phyloP scores from a whole-genome alignment of 1,140 invertebrate species.

The Aphis craccivora region DNA sequence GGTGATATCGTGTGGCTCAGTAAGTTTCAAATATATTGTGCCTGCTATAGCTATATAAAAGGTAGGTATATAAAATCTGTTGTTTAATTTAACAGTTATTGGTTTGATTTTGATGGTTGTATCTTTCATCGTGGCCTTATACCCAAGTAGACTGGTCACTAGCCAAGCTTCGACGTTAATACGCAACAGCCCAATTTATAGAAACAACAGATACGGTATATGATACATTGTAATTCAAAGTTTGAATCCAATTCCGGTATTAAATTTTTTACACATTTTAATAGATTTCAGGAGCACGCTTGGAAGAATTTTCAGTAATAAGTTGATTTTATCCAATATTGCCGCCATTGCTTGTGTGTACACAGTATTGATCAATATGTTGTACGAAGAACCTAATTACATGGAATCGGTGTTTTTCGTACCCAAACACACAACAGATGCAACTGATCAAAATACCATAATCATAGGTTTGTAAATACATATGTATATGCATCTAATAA shows the following conservation, averaged over 20 bases:
- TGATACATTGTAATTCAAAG: neutral
- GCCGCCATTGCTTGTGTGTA: slow-evolving; percentile 44
- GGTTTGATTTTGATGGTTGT: slow-evolving; percentile 27
- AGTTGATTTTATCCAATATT: slow-evolving; percentile 28
- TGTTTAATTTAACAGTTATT: neutral
- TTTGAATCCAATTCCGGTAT: neutral
- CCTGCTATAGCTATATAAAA: neutral
- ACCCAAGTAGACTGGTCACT: slow-evolving; percentile 51
- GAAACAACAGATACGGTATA: slow-evolving; percentile 49
- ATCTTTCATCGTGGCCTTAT: slow-evolving; percentile 53
- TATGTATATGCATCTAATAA: neutral
- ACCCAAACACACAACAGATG: slow-evolving; percentile 29
- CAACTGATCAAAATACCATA: slow-evolving; percentile 40
- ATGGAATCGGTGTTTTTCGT: slow-evolving; percentile 52
- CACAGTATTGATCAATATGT: slow-evolving; percentile 38
- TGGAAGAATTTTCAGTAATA: slow-evolving; percentile 37
- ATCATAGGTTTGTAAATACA: slow-evolving; percentile 19
- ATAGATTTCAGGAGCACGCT: slow-evolving; percentile 51
- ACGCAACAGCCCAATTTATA: slow-evolving; percentile 45
- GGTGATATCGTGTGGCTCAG: slow-evolving; percentile 52
- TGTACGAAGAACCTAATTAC: slow-evolving; percentile 53
- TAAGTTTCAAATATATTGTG: neutral
- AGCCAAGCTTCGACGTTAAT: slow-evolving; percentile 34
- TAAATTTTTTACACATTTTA: neutral
- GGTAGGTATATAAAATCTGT: neutral